Evolutionary conservation across 2,888 invertebrate genomes (phyloP).

Genomic region (Eupithecia exiguata): DNA sequence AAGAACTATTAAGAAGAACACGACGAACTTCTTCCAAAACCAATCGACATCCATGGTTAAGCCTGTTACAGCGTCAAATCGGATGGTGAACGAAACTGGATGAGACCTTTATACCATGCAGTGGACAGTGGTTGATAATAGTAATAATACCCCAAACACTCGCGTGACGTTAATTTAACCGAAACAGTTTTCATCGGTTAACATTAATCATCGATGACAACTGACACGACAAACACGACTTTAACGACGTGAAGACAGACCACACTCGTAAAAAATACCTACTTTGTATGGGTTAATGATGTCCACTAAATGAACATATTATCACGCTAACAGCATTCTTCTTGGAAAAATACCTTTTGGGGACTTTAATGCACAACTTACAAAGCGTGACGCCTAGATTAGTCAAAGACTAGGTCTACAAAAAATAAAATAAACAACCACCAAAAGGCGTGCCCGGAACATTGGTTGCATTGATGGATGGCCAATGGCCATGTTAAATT

Average conservation of each 20-base stretch:
- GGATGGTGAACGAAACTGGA: not conserved
- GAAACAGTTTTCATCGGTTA: slow-evolving; percentile 22
- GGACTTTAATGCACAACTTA: not conserved
- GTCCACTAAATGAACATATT: not conserved
- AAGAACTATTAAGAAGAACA: not conserved
- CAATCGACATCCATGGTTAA: not conserved
- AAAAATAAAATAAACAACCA: not conserved
- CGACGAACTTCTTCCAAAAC: not conserved
- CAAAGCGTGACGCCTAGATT: not conserved
- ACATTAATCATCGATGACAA: slow-evolving; percentile 36
- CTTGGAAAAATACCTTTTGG: slow-evolving; percentile 5
- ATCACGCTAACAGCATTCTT: not conserved
- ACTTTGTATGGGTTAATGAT: slow-evolving; percentile 14
- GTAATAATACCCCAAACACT: not conserved
- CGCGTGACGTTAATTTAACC: slow-evolving; percentile 6
- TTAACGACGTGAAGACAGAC: slow-evolving; percentile 25
- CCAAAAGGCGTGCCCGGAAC: not conserved
- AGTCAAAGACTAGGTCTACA: not conserved
- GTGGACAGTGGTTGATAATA: not conserved
- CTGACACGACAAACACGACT: slow-evolving; percentile 14
- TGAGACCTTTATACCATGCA: not conserved
- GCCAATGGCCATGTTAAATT: not conserved
- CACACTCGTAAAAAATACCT: slow-evolving; percentile 4
- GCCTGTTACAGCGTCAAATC: not conserved
- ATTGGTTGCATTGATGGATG: not conserved